Evolutionary conservation across 2,888 invertebrate species (phyloP), one percentile per base, ranked within the genome.

Genomic region (Drosophila pseudotalamancana): DNA sequence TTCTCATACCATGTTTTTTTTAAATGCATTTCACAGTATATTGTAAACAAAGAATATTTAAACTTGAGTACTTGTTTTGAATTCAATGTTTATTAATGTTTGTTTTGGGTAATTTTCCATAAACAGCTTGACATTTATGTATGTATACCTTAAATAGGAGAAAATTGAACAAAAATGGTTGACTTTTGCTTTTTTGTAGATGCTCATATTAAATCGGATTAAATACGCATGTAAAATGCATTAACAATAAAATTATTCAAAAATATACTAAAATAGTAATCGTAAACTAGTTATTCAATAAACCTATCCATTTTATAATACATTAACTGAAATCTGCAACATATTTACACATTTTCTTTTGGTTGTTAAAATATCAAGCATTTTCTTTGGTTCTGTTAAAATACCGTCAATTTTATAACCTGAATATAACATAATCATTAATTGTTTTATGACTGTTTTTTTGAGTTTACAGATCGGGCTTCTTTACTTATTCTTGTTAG

Each of bases 401-500:
- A 48, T 62, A 63, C 23, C 46, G 31, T 27, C 27, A 50, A 62
- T 37, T 37, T 49, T 9, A 27, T 60, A 83, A 73, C 74, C 76
- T 81, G 68, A 84, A 79, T 42, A 56, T 1, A 48, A 48, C 19
- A 32, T 27, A 23, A 29, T 23, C 14, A 37, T 19, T 31, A 25
- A 4, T 6, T 32, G 6, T 32, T 46, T 61, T 86, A 86, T 48
- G 65, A 49, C 19, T 65, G 65, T 35, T 89, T 89, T 43, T 83
- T 88, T 1, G 57, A 62, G 55, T 69, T 72, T 9, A 75, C 39
- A 32, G 73, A 57, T 34, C 77, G 72, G 18, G 69, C 68, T 76
- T 93, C 92, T 56, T 92, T 90, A n/a, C 92, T 92, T 27, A 93
- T 86, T 75, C 92, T 91, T 39, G 92, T 90, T 66, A 93, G 95